Percentiles rank a stretch among this genome's conserved stretches.
Conservation (phyloP, 2,888 invertebrate genomes). For the Octodonta nipae region DNA sequence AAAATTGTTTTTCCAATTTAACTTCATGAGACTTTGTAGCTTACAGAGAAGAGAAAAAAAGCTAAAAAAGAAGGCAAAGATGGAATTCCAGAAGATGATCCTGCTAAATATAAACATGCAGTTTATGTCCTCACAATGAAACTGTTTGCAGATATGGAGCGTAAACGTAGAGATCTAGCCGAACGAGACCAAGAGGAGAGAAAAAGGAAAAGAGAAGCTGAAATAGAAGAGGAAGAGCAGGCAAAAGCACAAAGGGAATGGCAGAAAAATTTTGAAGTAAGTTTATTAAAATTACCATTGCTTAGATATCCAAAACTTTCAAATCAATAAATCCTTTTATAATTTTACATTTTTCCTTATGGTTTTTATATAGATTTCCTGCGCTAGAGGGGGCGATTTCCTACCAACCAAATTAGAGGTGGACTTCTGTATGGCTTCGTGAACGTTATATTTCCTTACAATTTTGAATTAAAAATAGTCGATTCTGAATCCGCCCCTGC, state of each 20-base stretch:
- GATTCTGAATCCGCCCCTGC: too few relatives aligned
- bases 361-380: neutral
- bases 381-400: neutral
- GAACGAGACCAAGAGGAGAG: conserved; percentile 84
- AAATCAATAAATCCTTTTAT: neutral
- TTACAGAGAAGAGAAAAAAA: conserved; percentile 86
- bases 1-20: conserved; percentile 5
- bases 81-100: conserved; percentile 78
- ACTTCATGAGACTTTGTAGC: conserved; percentile 40
- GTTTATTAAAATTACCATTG: conserved; percentile 25
- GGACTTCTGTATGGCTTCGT: too few relatives aligned
- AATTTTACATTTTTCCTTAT: too few relatives aligned
- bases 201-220: conserved; percentile 84
- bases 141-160: conserved; percentile 86
- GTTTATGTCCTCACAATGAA: conserved; percentile 99
- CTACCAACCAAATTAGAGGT: too few relatives aligned
- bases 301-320: neutral
- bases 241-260: conserved; percentile 85
- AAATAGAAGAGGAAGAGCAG: conserved; percentile 84
- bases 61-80: conserved; percentile 81
- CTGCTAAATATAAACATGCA: conserved; percentile 75
- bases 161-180: conserved; percentile 76
- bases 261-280: conserved; percentile 92
- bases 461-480: too few relatives aligned
- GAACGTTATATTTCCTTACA: too few relatives aligned